Evolutionary conservation across 2,797 vertebrate genomes (phyloP).

Genomic region (Tapirus indicus): DNA sequence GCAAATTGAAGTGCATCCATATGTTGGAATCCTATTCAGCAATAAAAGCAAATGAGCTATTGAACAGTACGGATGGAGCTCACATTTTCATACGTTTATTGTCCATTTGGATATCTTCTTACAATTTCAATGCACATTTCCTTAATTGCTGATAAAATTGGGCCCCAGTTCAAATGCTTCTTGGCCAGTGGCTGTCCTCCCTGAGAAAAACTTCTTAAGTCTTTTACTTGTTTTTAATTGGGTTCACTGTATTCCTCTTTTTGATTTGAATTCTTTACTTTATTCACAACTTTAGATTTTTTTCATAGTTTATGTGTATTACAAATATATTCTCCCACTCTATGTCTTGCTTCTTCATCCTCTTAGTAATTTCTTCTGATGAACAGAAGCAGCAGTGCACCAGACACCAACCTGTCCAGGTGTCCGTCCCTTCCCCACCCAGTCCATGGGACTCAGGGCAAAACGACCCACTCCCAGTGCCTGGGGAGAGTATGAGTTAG

Average conservation of each 20-base stretch:
- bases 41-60: rapidly evolving
- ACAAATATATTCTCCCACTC: not conserved
- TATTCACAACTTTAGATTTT: rapidly evolving
- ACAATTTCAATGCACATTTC: not conserved
- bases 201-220: not conserved
- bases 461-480: not conserved
- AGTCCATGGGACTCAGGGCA: not conserved
- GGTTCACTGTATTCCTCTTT: rapidly evolving
- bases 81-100: rapidly evolving
- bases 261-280: not conserved
- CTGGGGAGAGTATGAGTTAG: rapidly evolving
- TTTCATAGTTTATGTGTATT: rapidly evolving
- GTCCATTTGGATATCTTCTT: not conserved
- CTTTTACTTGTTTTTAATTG: rapidly evolving
- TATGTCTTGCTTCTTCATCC: not conserved
- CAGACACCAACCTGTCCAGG: not conserved
- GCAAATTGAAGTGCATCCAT: rapidly evolving
- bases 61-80: rapidly evolving
- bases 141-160: not conserved
- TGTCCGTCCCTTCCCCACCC: not conserved
- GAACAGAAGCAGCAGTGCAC: not conserved
- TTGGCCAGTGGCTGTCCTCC: rapidly evolving
- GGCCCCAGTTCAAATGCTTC: rapidly evolving
- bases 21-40: rapidly evolving
- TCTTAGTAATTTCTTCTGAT: not conserved